A percentile compares a stretch with the other conserved stretches of the same genome.
These are phyloP conservation scores for Asbolus verrucosus DNA, from an alignment of 1,140 invertebrate species.

Conservation along the genomic window DNA sequence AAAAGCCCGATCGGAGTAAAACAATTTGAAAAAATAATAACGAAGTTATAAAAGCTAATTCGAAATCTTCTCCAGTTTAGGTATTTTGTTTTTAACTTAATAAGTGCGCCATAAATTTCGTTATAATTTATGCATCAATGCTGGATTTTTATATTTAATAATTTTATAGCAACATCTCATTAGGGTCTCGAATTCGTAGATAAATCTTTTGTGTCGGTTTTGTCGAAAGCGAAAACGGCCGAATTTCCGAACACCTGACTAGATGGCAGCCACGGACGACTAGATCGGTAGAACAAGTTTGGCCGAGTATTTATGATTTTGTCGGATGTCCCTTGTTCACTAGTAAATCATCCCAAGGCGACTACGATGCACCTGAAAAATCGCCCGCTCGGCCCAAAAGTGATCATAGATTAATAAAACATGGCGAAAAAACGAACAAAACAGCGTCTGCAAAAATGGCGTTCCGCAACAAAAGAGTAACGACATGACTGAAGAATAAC, in stretches of 20 bases:
- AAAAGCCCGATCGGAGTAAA: slow-evolving; percentile 24
- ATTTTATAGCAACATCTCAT: too few relatives aligned
- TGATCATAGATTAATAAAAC: not conserved
- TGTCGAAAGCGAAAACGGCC: too few relatives aligned
- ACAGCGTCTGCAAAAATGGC: not conserved
- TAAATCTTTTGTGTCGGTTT: too few relatives aligned
- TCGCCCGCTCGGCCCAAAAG: not conserved
- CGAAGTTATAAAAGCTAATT: not conserved
- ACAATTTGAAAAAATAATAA: not conserved
- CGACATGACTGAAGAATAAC: slow-evolving; percentile 13
- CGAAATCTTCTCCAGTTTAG: too few relatives aligned
- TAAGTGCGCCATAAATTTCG: too few relatives aligned
- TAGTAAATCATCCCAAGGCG: slow-evolving; percentile 31
- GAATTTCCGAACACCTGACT: slow-evolving; percentile 24
- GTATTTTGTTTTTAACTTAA: too few relatives aligned
- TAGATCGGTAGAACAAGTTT: slow-evolving; percentile 39
- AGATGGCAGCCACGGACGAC: slow-evolving; percentile 20
- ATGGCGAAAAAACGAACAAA: not conserved
- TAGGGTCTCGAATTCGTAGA: too few relatives aligned
- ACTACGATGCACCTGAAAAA: slow-evolving; percentile 31
- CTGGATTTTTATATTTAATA: too few relatives aligned
- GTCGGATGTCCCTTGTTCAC: slow-evolving; percentile 26
- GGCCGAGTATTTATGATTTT: slow-evolving; percentile 27
- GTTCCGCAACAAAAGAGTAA: not conserved
- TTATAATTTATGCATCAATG: too few relatives aligned